These are phyloP conservation scores for Luperina testacea DNA, from an alignment of 2,888 invertebrate species.

Conservation along the genomic window DNA sequence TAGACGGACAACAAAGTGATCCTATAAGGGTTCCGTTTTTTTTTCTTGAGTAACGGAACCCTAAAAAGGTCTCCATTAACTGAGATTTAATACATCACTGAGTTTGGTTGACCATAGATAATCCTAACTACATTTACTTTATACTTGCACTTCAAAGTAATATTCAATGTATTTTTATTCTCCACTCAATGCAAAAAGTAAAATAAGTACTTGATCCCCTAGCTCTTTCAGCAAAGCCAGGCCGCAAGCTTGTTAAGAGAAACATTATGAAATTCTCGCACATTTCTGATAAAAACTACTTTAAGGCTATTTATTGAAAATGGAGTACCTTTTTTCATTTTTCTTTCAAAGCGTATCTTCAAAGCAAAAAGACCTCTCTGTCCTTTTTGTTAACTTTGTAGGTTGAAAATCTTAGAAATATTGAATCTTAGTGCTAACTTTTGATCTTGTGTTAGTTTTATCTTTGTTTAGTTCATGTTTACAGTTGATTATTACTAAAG, in stretches of 20 bases:
- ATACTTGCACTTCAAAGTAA: background rate
- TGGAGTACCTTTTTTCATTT: slow-evolving; percentile 22
- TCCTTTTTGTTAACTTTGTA: slow-evolving; percentile 43
- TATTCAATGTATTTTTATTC: slow-evolving; percentile 1
- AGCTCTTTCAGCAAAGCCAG: slow-evolving; percentile 46
- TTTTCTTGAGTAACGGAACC: too few species aligned
- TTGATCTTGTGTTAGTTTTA: background rate
- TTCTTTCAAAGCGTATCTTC: slow-evolving; percentile 23
- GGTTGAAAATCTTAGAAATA: slow-evolving; percentile 39
- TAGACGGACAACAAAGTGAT: too few species aligned
- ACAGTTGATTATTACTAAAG: background rate
- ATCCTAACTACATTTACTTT: background rate
- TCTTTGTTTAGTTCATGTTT: slow-evolving; percentile 4
- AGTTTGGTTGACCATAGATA: background rate
- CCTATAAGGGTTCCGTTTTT: too few species aligned
- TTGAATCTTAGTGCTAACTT: slow-evolving; percentile 20
- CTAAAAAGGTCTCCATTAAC: background rate
- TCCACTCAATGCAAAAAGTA: slow-evolving; percentile 3
- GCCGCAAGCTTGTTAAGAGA: slow-evolving; percentile 38
- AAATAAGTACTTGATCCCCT: slow-evolving; percentile 24
- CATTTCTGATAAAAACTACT: slow-evolving; percentile 39
- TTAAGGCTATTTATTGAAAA: slow-evolving; percentile 51
- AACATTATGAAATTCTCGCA: slow-evolving; percentile 52
- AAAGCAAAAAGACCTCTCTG: slow-evolving; percentile 36
- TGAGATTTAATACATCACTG: background rate